Base-by-base conservation (phyloP, 2,797 vertebrate species). In the Lepus townsendii region DNA sequence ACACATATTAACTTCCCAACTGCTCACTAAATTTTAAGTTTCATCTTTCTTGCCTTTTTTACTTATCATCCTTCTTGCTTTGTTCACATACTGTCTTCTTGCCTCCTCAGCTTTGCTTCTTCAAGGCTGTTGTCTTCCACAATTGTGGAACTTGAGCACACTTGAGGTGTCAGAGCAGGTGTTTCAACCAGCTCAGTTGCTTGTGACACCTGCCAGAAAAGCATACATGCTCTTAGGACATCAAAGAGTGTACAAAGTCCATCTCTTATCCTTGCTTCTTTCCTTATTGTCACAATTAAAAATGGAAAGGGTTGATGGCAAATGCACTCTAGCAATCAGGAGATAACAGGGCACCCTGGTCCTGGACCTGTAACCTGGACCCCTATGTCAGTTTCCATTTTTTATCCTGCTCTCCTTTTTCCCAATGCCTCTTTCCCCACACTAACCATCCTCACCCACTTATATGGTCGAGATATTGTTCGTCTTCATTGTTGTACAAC, bases 21-120 rank as follows among this genome's bases (percentile, higher is more conserved):
- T 62, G 0, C 32, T 63, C 78, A 14, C 35, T 69, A 20, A 73
- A 87, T 83, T 84, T 92, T 54, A 83, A 93, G n/a, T 52, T 32
- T 83, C 68, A 2, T 80, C 22, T 83, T 93, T 77, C 20, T 69
- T 89, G 50, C 47, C 57, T 94, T 92, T 5, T 83, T 20, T 57
- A 57, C 13, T 57, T 52, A n/a, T 83, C 68, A 2, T 80, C 22
- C 76, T 94, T 77, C 20, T 69, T 89, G 50, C 35, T 5, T 83
- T 78, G 5, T 73, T 90, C 71, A 32, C 76, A 78, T 75, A 54
- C 22, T 52, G 3, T 50, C 12, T 5, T 32, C 52, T 66, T 86
- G 35, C 30, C 16, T 90, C 35, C 77, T 32, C 16, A 26, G 73
- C 57, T 27, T 80, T 57, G 69, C 50, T n/a, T 52, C 27, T 52